Evolutionary conservation across 23 tunicate species (phyloP).

Genomic region (Pegea sp.): DNA sequence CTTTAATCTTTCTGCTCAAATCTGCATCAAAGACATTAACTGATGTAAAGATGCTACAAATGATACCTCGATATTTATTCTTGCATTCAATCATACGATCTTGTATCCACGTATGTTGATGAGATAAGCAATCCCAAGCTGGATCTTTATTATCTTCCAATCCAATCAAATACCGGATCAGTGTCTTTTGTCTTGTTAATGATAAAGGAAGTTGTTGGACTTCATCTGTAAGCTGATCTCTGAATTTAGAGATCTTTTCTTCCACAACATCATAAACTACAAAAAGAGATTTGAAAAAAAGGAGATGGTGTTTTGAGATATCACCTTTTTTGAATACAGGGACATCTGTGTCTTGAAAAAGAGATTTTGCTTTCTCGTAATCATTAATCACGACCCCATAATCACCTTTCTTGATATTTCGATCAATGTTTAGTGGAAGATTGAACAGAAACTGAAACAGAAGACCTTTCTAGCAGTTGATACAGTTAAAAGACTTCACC

Average conservation of each 20-base stretch:
- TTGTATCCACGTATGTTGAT: slow-evolving; percentile 83
- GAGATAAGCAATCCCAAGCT: slow-evolving; percentile 66
- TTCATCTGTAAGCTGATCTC: slow-evolving; percentile 35
- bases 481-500: slow-evolving; percentile 4
- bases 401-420: slow-evolving; percentile 71
- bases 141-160: slow-evolving; percentile 54
- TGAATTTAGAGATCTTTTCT: slow-evolving; percentile 26
- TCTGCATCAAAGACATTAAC: no score
- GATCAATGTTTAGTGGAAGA: slow-evolving; percentile 66
- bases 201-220: slow-evolving; percentile 54
- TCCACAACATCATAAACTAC: slow-evolving; percentile 61
- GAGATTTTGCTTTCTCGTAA: slow-evolving; percentile 85
- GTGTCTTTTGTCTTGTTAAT: slow-evolving; percentile 36
- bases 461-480: not conserved
- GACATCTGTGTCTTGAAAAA: slow-evolving; percentile 70
- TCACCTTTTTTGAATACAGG: slow-evolving; percentile 59
- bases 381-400: slow-evolving; percentile 89
- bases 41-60: no score
- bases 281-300: slow-evolving; percentile 1
- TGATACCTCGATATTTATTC: slow-evolving; percentile 12
- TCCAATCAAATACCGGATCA: slow-evolving; percentile 65
- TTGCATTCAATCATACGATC: slow-evolving; percentile 42
- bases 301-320: no score
- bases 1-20: no score
- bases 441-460: slow-evolving; percentile 55